phyloP scores from a whole-genome alignment of 2,888 invertebrate species.

The Plusia festucae region DNA sequence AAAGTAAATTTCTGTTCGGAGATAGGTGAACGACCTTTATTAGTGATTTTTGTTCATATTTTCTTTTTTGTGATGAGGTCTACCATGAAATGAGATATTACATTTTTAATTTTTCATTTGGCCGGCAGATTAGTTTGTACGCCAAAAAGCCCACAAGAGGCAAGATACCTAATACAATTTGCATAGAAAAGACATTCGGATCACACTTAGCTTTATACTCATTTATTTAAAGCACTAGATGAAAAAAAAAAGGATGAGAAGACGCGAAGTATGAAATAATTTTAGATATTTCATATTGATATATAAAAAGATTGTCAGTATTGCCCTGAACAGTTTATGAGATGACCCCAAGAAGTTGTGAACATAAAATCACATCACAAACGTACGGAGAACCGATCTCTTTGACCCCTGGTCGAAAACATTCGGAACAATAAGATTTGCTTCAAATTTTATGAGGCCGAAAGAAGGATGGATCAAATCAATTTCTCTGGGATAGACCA shows the following conservation, averaged over 20 bases:
- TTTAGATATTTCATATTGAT: constrained; percentile 11
- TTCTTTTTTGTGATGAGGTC: constrained; percentile 46
- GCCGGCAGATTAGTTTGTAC: constrained; percentile 65
- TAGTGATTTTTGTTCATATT: constrained; percentile 37
- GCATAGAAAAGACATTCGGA: constrained; percentile 64
- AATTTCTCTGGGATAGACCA: constrained; percentile 46
- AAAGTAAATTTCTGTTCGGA: constrained; percentile 40
- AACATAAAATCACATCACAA: constrained; percentile 34
- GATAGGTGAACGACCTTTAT: constrained; percentile 29
- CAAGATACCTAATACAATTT: constrained; percentile 68
- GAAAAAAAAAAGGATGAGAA: neutral
- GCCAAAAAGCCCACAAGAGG: constrained; percentile 66
- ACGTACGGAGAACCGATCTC: constrained; percentile 18
- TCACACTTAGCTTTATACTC: constrained; percentile 31
- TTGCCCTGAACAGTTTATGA: constrained; percentile 30
- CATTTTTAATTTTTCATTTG: constrained; percentile 79
- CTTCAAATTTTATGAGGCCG: constrained; percentile 51
- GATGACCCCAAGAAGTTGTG: constrained; percentile 28
- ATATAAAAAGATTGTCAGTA: constrained; percentile 12
- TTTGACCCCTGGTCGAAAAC: constrained; percentile 21
- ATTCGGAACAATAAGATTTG: constrained; percentile 63
- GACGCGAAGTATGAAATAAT: neutral
- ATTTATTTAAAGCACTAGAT: too few relatives aligned
- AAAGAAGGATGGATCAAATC: constrained; percentile 52
- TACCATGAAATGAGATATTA: constrained; percentile 67